phyloP scores from a whole-genome alignment of 2,888 invertebrate species.

The Eristalis intricaria region DNA sequence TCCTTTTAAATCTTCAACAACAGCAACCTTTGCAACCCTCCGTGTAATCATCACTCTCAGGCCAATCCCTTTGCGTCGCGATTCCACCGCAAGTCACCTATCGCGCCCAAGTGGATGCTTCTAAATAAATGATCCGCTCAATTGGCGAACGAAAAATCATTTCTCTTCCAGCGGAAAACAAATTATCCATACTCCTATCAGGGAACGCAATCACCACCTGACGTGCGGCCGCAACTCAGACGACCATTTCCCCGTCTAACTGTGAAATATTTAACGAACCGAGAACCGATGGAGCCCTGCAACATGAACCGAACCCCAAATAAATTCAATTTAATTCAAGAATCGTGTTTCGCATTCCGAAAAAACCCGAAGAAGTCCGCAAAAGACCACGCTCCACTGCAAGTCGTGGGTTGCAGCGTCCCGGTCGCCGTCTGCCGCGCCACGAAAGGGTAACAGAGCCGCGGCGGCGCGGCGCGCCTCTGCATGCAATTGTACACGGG shows the following conservation, averaged over 20 bases:
- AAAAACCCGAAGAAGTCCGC: slow-evolving; percentile 20
- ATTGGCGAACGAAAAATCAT: slow-evolving; percentile 53
- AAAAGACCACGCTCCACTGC: slow-evolving; percentile 7
- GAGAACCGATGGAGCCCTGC: not conserved
- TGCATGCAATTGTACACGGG: not conserved
- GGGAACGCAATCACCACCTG: slow-evolving; percentile 54
- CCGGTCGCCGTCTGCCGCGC: not conserved
- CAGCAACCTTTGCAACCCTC: not conserved
- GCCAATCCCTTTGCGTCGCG: not conserved
- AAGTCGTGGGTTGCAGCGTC: not conserved
- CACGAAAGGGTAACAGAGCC: not conserved
- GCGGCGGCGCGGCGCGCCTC: not conserved
- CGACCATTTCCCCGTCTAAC: slow-evolving; percentile 46
- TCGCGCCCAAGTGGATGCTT: not conserved
- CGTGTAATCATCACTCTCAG: not conserved
- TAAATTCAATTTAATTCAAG: slow-evolving; percentile 69
- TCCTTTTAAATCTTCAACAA: not conserved
- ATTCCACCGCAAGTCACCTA: not conserved
- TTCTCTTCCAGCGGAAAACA: slow-evolving; percentile 61
- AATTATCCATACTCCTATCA: slow-evolving; percentile 60
- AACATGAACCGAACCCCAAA: slow-evolving; percentile 47
- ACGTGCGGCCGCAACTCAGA: slow-evolving; percentile 16
- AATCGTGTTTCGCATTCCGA: slow-evolving; percentile 56
- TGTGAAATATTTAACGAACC: slow-evolving; percentile 58
- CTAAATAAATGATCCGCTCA: slow-evolving; percentile 65